Evolutionary conservation across 1,140 invertebrate genomes (phyloP).

Genomic region (Dinoponera quadriceps): DNA sequence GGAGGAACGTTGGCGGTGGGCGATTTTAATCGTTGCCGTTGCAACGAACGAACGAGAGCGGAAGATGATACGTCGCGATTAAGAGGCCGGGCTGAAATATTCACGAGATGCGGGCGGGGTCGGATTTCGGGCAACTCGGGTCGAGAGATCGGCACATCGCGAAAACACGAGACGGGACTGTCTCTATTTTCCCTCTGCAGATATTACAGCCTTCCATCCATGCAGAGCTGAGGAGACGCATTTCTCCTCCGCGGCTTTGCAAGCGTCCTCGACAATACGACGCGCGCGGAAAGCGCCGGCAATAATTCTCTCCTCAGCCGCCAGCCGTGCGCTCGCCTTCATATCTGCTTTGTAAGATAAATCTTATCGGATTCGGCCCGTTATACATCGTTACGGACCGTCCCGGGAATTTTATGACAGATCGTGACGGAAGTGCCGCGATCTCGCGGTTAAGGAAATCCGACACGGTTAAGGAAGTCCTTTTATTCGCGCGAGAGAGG

Average conservation of each 20-base stretch:
- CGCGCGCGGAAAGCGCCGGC: slow-evolving; percentile 1
- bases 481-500: background rate
- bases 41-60: slow-evolving; percentile 1
- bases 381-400: background rate
- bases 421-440: slow-evolving; percentile 7
- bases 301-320: slow-evolving; percentile 52
- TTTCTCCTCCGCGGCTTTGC: slow-evolving; percentile 50
- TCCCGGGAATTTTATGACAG: slow-evolving; percentile 37
- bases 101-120: slow-evolving; percentile 20
- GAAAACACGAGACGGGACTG: slow-evolving; percentile 28
- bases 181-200: slow-evolving; percentile 35
- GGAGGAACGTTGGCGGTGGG: slow-evolving; percentile 14
- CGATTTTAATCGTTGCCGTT: background rate
- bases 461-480: background rate
- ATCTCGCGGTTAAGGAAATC: slow-evolving; percentile 38
- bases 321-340: slow-evolving; percentile 28
- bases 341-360: slow-evolving; percentile 47
- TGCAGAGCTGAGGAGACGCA: slow-evolving; percentile 1
- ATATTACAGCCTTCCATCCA: slow-evolving; percentile 49
- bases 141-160: too few species aligned
- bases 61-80: slow-evolving; percentile 10
- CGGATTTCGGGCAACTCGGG: background rate
- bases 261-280: slow-evolving; percentile 22
- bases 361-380: slow-evolving; percentile 52
- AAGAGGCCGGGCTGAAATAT: slow-evolving; percentile 23